Conservation (phyloP, 2,888 invertebrate species). For the Synanthedon vespiformis region DNA sequence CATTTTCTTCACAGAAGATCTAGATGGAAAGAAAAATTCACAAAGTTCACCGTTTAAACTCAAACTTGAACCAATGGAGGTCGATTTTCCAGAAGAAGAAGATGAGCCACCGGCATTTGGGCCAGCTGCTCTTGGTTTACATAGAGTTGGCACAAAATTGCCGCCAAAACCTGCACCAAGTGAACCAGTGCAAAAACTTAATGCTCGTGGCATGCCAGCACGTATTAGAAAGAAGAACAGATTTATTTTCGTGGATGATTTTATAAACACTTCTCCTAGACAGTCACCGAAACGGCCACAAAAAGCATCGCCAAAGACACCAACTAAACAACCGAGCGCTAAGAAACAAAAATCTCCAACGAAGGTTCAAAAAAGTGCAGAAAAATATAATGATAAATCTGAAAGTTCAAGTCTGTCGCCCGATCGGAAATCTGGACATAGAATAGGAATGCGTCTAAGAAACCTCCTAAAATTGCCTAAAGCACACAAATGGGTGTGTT, state of each 20-base stretch:
- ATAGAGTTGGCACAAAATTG: slow-evolving; percentile 82
- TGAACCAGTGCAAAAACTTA: slow-evolving; percentile 83
- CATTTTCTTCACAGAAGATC: slow-evolving; percentile 34
- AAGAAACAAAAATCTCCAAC: slow-evolving; percentile 65
- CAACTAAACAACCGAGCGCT: slow-evolving; percentile 48
- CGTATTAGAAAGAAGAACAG: slow-evolving; percentile 90
- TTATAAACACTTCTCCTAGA: slow-evolving; percentile 80
- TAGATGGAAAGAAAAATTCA: slow-evolving; percentile 33
- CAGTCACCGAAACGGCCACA: slow-evolving; percentile 77
- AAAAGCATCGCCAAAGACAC: slow-evolving; percentile 68
- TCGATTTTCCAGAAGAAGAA: slow-evolving; percentile 75
- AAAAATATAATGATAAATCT: slow-evolving; percentile 57
- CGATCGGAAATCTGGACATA: slow-evolving; percentile 88
- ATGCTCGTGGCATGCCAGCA: slow-evolving; percentile 90
- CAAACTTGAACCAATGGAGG: slow-evolving; percentile 73
- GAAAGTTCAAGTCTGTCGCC: slow-evolving; percentile 65
- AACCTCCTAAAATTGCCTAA: slow-evolving; percentile 97
- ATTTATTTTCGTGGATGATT: slow-evolving; percentile 90
- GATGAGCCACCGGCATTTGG: slow-evolving; percentile 79
- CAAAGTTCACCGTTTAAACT: slow-evolving; percentile 41
- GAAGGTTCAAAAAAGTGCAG: slow-evolving; percentile 59
- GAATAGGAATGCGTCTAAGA: slow-evolving; percentile 87
- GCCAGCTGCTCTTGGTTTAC: slow-evolving; percentile 83
- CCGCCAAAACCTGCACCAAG: slow-evolving; percentile 79
- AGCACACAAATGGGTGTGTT: slow-evolving; percentile 99